phyloP scores from a whole-genome alignment of 1,140 invertebrate genomes.

The Neodiprion pinetum region DNA sequence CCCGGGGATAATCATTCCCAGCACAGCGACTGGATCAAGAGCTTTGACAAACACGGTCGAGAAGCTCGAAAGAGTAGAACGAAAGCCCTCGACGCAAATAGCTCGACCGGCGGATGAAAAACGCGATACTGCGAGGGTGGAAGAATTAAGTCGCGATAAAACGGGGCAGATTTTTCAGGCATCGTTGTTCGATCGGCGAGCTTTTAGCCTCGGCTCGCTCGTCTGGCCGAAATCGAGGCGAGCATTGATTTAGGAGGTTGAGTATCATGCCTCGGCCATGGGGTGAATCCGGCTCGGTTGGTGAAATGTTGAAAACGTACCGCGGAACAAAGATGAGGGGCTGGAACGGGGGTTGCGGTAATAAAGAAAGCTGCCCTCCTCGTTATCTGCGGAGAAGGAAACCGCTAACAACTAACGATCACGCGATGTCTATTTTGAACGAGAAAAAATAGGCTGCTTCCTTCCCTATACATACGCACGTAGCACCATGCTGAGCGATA shows the following conservation, averaged over 20 bases:
- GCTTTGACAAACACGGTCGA: not conserved
- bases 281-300: no score
- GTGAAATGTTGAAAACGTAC: no score
- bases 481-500: not conserved
- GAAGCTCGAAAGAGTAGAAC: not conserved
- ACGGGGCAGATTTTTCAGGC: not conserved
- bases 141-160: not conserved
- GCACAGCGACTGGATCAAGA: not conserved
- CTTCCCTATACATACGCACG: not conserved
- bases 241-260: no score
- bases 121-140: not conserved
- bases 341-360: not conserved
- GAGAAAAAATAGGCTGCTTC: not conserved
- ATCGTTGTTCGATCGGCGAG: not conserved
- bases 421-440: conserved; percentile 9
- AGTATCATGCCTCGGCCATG: no score
- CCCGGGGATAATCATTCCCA: not conserved
- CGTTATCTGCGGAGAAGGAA: not conserved
- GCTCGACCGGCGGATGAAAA: not conserved
- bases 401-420: not conserved
- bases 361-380: conserved; percentile 3
- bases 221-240: no score
- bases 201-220: no score
- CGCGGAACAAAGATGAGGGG: no score
- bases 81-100: not conserved